A percentile compares a stretch with the other conserved stretches of the same genome.
phyloP scores from a whole-genome alignment of 2,888 invertebrate genomes.

The Sympetrum striolatum region DNA sequence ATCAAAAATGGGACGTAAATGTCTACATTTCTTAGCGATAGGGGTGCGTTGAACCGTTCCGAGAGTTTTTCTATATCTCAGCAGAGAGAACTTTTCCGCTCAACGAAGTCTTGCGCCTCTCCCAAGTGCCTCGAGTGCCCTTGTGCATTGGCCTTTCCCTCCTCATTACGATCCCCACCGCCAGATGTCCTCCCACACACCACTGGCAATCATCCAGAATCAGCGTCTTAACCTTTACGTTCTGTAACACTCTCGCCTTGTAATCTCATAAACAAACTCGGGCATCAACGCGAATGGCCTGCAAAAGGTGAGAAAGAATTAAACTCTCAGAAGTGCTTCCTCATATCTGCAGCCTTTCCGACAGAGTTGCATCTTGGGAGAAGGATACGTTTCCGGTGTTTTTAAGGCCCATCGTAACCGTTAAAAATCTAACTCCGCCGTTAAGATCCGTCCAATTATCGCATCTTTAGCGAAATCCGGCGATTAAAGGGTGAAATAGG shows the following conservation, averaged over 20 bases:
- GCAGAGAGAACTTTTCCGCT: background rate
- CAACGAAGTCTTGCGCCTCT: background rate
- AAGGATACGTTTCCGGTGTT: background rate
- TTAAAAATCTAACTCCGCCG: too few relatives aligned
- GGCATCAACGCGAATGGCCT: background rate
- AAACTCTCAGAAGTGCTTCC: too few relatives aligned
- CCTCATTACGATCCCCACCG: background rate
- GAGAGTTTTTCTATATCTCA: background rate
- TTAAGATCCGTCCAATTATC: background rate
- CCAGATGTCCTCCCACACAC: background rate
- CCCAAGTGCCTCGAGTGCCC: background rate
- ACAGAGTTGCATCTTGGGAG: background rate
- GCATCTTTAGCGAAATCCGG: background rate
- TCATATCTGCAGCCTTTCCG: background rate
- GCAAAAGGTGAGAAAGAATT: background rate
- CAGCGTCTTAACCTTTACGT: background rate
- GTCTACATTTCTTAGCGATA: too few relatives aligned
- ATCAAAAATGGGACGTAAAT: too few relatives aligned
- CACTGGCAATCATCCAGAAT: background rate
- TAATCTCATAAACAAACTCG: slow-evolving; percentile 8
- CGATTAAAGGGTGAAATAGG: background rate
- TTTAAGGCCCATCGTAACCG: background rate
- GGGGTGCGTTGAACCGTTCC: background rate
- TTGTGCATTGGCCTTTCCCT: background rate
- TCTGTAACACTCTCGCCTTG: background rate